Evolutionary conservation across 2,113 vertebrate species (phyloP).

Genomic region (Ciconia boyciana): DNA sequence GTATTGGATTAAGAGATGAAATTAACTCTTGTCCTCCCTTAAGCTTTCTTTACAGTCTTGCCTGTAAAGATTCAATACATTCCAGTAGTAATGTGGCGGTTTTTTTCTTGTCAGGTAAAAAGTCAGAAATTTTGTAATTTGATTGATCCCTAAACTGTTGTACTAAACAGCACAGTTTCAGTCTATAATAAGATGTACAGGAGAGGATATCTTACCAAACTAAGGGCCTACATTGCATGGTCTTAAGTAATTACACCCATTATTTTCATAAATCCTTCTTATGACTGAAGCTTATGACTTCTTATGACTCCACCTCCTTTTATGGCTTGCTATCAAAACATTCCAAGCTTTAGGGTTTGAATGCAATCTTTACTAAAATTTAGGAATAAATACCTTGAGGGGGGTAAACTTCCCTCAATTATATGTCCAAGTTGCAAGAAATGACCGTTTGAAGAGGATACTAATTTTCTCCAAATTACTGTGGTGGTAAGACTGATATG

Average conservation of each 20-base stretch:
- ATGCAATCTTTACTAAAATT: not conserved
- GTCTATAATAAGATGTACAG: not conserved
- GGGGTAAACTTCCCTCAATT: not conserved
- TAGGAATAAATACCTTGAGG: not conserved
- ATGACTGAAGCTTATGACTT: too few relatives aligned
- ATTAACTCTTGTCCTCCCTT: not conserved
- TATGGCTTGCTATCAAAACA: not conserved
- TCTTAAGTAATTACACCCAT: not conserved
- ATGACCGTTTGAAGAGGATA: not conserved
- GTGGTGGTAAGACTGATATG: not conserved
- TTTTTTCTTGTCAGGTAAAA: not conserved
- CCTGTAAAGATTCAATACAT: not conserved
- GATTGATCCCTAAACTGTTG: not conserved
- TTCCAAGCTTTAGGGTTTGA: not conserved
- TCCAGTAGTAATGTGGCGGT: too few relatives aligned
- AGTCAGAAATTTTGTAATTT: not conserved
- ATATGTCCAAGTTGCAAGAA: not conserved
- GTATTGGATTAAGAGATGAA: not conserved
- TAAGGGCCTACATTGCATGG: not conserved
- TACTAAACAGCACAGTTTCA: not conserved
- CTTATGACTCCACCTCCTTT: too few relatives aligned
- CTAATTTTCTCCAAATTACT: not conserved
- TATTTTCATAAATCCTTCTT: not conserved
- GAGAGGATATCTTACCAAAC: not conserved
- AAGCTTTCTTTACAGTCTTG: not conserved